Conservation (phyloP, 2,113 vertebrate species). For the Misgurnus anguillicaudatus region DNA sequence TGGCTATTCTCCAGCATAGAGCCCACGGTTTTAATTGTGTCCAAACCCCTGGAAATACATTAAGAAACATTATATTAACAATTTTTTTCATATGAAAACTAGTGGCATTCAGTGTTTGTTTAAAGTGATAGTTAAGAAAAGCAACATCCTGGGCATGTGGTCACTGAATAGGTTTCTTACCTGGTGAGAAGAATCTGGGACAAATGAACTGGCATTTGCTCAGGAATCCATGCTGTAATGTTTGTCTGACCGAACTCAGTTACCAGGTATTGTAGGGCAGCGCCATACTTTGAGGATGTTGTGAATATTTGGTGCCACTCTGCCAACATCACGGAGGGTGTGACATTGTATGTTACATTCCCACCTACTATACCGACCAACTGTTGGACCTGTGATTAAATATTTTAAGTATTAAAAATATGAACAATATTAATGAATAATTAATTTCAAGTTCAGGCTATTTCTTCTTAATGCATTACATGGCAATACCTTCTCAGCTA, state of each 20-base stretch:
- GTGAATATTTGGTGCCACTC: slow-evolving; percentile 66
- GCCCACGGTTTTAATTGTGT: slow-evolving; percentile 55
- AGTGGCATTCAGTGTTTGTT: background rate
- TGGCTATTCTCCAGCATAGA: slow-evolving; percentile 60
- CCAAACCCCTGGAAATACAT: slow-evolving; percentile 54
- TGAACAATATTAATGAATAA: background rate
- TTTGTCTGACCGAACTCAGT: slow-evolving; percentile 39
- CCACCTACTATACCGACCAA: slow-evolving; percentile 51
- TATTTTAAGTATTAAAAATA: background rate
- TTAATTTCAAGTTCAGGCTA: background rate
- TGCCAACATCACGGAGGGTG: slow-evolving; percentile 67
- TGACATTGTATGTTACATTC: slow-evolving; percentile 51
- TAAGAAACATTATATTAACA: too few species aligned
- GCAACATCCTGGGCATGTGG: background rate
- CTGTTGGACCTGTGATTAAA: slow-evolving; percentile 42
- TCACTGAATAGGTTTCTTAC: slow-evolving; percentile 46
- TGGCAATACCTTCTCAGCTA: slow-evolving; percentile 61
- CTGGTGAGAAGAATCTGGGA: slow-evolving; percentile 39
- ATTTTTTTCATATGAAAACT: background rate
- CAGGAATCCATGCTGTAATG: slow-evolving; percentile 58
- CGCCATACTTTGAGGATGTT: slow-evolving; percentile 42
- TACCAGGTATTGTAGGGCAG: slow-evolving; percentile 10
- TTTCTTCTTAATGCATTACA: background rate
- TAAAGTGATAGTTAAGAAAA: background rate
- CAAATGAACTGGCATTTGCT: slow-evolving; percentile 48